Evolutionary conservation across 2,888 invertebrate species (phyloP), one percentile per base, ranked within the genome.

Genomic region (Dione juno): DNA sequence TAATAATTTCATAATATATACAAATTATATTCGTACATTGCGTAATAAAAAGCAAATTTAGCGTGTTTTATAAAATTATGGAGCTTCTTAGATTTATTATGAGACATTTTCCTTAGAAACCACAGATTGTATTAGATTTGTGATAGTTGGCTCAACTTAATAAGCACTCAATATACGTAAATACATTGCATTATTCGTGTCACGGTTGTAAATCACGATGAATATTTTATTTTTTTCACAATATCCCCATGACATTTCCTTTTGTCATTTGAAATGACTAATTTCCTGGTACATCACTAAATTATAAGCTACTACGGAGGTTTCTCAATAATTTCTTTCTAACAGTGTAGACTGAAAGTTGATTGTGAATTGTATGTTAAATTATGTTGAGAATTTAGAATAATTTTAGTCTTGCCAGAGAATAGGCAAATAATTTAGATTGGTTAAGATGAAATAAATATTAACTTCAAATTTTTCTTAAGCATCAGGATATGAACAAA

Each of bases 141-240:
- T 16, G 21, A 61, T 61, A 45, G 28, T 35, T 40, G 19, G 11
- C 58, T 41, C 43, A 61, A 45, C 43, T 45, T 28, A 61, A 61
- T 28, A 61, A 45, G 28, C 45, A 64, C 35, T 43, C 35, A 63
- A 63, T 63, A 48, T 16, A 63, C 63, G 11, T 37, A 63, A 43
- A 40, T 40, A 41, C 28, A 53, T 10, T 35, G 19, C n/a, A 50
- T 8, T 41, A 40, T 41, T 37, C 19, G 28, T 52, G 61, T 50
- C 41, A 28, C 40, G 28, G 54, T n/a, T 52, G 52, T 68, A 52
- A 61, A 61, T 61, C 16, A 61, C 9, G 1, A 3, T 53, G 43
- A 13, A 59, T 3, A 19, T 52, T 19, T n/a, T 37, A 41, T 8
- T 21, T 53, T 53, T 64, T 64, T 19, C 19, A 9, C 64, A 64